Base-by-base conservation (phyloP, 2,888 invertebrate species). In the Leptura quadrifasciata region DNA sequence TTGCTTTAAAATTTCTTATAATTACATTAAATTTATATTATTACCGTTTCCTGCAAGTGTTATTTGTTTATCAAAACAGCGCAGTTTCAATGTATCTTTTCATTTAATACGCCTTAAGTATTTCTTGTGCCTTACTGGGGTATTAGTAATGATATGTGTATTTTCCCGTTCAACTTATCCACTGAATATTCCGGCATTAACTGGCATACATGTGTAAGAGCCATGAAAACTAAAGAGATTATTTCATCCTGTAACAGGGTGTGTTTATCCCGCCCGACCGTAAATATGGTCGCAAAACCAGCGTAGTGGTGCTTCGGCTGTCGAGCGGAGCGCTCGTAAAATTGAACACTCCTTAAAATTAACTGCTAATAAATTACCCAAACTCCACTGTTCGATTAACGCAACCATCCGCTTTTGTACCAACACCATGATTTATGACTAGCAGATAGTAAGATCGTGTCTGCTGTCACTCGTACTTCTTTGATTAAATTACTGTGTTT, bases 321-420 rank as follows among this genome's bases (percentile, higher is more conserved):
- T 82, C 84, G 81, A 69, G 69, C 69, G 47, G 35, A 72, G 77
- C 72, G 84, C 84, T 86, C 87, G 86, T 87, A 87, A 87, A 87
- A 86, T 87, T 85, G 88, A 88, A 87, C 88, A 87, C 88, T 87
- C 88, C 88, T 88, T 86, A 86, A 87, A 88, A 88, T 88, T 88
- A 88, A 88, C 87, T 85, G 86, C 84, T 87, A 87, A 88, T 88
- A 88, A 88, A 88, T 88, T 88, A 87, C 86, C 84, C 76, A 82
- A 81, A 79, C 81, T 79, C 82, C 83, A 82, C 76, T 68, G 72
- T 77, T 73, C 81, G 85, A 86, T 86, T 86, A 87, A 84, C 85
- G 85, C 84, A 82, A 84, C 85, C 84, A 82, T 81, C 80, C 76
- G 83, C 80, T 82, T 81, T 83, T 80, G 82, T 83, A 79, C 80